Evolutionary conservation across 1,140 invertebrate species (phyloP).

Genomic region (Zaprionus capensis): DNA sequence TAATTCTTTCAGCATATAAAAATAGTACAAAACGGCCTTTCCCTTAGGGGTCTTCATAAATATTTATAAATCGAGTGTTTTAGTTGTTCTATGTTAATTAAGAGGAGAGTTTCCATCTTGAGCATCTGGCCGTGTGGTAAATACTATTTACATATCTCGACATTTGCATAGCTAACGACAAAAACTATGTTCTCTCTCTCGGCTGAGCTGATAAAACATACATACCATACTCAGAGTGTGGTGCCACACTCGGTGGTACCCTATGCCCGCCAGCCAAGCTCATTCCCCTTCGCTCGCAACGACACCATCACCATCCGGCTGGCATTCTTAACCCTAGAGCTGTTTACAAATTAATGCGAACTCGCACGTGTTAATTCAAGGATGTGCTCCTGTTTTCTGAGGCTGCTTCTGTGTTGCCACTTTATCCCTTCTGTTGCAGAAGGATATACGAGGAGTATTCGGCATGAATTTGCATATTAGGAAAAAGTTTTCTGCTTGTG

Average conservation of each 20-base stretch:
- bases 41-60: constrained; percentile 54
- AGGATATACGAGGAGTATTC: constrained; percentile 41
- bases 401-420: constrained; percentile 30
- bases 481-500: constrained; percentile 78
- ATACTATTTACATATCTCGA: constrained; percentile 75
- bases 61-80: constrained; percentile 74
- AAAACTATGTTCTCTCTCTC: constrained; percentile 54
- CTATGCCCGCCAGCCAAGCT: neutral
- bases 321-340: constrained; percentile 33
- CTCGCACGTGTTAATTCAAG: constrained; percentile 82
- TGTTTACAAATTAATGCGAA: constrained; percentile 80
- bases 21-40: constrained; percentile 36
- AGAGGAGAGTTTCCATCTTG: constrained; percentile 67
- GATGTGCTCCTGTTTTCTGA: constrained; percentile 53
- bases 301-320: neutral
- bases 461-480: constrained; percentile 80
- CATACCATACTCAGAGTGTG: neutral
- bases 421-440: constrained; percentile 49
- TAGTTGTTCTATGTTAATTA: constrained; percentile 79
- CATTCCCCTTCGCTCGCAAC: neutral
- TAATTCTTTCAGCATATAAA: constrained; percentile 11
- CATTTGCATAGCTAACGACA: constrained; percentile 81
- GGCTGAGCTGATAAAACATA: constrained; percentile 5
- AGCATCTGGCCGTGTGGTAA: constrained; percentile 78
- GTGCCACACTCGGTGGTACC: constrained; percentile 1